Evolutionary conservation across 2,888 invertebrate genomes (phyloP).

Genomic region (Aspidapion aeneum): DNA sequence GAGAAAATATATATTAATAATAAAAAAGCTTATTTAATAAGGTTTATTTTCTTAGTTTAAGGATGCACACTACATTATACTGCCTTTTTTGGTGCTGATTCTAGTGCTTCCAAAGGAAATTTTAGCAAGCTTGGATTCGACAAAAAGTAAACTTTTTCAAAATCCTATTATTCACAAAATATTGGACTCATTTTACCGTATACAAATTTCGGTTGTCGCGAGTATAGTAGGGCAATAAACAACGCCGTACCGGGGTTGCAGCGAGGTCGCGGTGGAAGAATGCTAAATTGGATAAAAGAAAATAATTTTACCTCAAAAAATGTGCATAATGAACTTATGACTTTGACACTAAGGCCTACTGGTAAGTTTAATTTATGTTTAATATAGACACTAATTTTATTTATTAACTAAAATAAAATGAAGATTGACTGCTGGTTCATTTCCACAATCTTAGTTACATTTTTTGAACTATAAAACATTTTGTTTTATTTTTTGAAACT

Average conservation of each 20-base stretch:
- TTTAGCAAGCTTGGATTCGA: too few species aligned
- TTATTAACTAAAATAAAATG: not conserved
- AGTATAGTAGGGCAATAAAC: constrained; percentile 64
- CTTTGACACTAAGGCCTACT: constrained; percentile 71
- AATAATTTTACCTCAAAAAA: constrained; percentile 61
- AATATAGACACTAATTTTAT: not conserved
- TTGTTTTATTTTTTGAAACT: too few species aligned
- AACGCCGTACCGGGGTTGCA: constrained; percentile 58
- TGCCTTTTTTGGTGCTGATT: not conserved
- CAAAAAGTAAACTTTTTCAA: too few species aligned
- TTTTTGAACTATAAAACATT: too few species aligned
- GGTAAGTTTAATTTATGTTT: constrained; percentile 49
- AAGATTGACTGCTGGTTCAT: too few species aligned
- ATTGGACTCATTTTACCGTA: constrained; percentile 60
- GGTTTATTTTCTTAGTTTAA: not conserved
- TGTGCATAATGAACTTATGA: constrained; percentile 64
- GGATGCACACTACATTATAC: not conserved
- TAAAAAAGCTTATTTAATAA: too few species aligned
- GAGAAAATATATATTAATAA: too few species aligned
- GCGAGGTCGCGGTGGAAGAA: constrained; percentile 54
- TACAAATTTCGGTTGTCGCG: constrained; percentile 61
- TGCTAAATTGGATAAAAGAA: constrained; percentile 60
- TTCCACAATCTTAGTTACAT: too few species aligned
- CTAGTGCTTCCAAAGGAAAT: not conserved
- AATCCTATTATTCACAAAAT: too few species aligned